A percentile compares a stretch with the other conserved stretches of the same genome.
Conservation (phyloP, 2,797 vertebrate species). For the Protosalanx chinensis region DNA sequence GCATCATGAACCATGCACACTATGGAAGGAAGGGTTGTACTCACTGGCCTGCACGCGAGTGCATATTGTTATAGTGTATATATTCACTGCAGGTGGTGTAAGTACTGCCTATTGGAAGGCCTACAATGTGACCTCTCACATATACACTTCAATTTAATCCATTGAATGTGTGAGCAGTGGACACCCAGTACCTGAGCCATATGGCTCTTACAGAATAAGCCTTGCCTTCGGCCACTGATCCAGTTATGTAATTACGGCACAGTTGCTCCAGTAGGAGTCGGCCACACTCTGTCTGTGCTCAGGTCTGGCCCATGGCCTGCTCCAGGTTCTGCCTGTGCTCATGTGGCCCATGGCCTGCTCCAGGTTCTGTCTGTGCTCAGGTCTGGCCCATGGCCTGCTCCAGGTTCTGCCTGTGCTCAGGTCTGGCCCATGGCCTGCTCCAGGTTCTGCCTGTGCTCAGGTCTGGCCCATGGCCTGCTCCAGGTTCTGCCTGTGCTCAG, state of each 20-base stretch:
- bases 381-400: no score
- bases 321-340: neutral
- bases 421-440: no score
- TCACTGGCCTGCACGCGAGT: no score
- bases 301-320: neutral
- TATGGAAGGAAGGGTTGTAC: neutral
- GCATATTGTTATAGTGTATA: no score
- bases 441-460: no score
- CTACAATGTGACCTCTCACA: neutral
- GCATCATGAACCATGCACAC: neutral
- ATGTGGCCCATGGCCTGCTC: no score
- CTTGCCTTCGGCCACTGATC: conserved; percentile 60
- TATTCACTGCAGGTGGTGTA: neutral
- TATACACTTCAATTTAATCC: conserved; percentile 53
- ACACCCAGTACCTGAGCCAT: conserved; percentile 53
- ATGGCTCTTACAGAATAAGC: conserved; percentile 68
- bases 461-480: no score
- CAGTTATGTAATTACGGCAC: conserved; percentile 72
- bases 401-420: no score
- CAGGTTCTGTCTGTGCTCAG: no score
- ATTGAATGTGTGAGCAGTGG: conserved; percentile 20
- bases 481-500: no score
- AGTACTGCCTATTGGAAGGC: neutral
- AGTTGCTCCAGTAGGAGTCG: conserved; percentile 28
- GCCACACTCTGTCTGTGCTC: neutral